Evolutionary conservation across 2,888 invertebrate genomes (phyloP).

Genomic region (Pardosa pseudoannulata): DNA sequence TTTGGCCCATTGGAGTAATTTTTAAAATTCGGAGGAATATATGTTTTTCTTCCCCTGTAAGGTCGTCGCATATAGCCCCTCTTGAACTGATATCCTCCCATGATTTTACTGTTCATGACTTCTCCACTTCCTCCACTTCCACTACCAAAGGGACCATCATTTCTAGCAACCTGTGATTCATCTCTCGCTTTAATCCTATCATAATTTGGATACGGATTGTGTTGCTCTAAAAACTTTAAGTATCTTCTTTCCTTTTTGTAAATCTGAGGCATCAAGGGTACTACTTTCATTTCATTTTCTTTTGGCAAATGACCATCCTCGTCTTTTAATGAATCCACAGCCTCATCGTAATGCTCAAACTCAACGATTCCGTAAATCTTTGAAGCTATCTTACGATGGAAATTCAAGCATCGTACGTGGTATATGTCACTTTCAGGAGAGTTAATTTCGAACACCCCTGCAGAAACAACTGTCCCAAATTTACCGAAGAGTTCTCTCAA

Average conservation of each 20-base stretch:
- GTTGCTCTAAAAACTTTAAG: background rate
- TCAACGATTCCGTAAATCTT: slow-evolving; percentile 93
- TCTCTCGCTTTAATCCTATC: background rate
- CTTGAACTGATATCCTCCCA: background rate
- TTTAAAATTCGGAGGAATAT: background rate
- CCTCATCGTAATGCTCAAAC: slow-evolving; percentile 90
- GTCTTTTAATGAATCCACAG: slow-evolving; percentile 84
- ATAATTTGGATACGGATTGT: background rate
- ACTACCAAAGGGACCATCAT: no score
- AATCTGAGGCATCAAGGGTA: slow-evolving; percentile 33
- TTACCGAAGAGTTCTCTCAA: slow-evolving; percentile 91
- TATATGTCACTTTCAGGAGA: slow-evolving; percentile 85
- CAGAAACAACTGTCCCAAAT: slow-evolving; percentile 92
- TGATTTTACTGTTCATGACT: background rate
- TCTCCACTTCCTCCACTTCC: no score
- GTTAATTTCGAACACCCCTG: slow-evolving; percentile 90
- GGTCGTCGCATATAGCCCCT: slow-evolving; percentile 8
- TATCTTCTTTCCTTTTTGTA: background rate
- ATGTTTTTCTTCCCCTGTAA: background rate
- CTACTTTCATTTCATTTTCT: slow-evolving; percentile 53
- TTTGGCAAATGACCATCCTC: slow-evolving; percentile 37
- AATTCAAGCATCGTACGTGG: slow-evolving; percentile 86
- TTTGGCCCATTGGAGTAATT: background rate
- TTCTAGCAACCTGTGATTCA: background rate
- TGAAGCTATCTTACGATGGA: slow-evolving; percentile 90